Percentiles rank a stretch among this genome's conserved stretches.
Evolutionary conservation across 2,797 vertebrate genomes (phyloP).

Genomic region (Anas flavirostris): DNA sequence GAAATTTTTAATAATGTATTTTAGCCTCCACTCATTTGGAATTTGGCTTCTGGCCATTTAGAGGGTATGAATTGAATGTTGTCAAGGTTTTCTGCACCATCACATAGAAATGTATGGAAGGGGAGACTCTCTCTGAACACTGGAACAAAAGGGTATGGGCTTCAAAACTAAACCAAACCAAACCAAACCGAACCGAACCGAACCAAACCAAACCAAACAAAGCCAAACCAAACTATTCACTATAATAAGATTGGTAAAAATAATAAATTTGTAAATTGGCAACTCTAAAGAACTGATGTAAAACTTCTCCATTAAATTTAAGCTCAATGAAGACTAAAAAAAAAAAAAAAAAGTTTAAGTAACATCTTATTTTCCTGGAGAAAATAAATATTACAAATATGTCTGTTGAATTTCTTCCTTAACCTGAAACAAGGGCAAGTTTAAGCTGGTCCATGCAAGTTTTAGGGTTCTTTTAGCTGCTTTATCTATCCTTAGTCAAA

Average conservation of each 20-base stretch:
- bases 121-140: background rate
- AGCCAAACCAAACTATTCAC: too few species aligned
- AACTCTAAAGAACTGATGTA: background rate
- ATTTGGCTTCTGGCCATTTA: background rate
- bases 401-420: background rate
- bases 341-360: background rate
- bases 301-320: background rate
- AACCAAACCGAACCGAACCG: too few species aligned
- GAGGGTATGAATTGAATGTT: rapidly evolving
- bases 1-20: background rate
- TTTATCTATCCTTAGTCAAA: background rate
- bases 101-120: background rate
- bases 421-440: background rate
- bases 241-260: background rate
- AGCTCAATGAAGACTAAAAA: background rate
- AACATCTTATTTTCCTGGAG: background rate
- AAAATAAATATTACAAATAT: background rate
- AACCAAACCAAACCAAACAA: too few species aligned
- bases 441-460: background rate
- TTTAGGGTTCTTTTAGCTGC: background rate
- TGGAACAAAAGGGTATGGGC: background rate
- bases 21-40: background rate
- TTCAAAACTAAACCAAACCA: background rate
- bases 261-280: background rate
- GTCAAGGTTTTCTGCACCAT: background rate